phyloP scores from a whole-genome alignment of 2,888 invertebrate species.

The Acleris holmiana region DNA sequence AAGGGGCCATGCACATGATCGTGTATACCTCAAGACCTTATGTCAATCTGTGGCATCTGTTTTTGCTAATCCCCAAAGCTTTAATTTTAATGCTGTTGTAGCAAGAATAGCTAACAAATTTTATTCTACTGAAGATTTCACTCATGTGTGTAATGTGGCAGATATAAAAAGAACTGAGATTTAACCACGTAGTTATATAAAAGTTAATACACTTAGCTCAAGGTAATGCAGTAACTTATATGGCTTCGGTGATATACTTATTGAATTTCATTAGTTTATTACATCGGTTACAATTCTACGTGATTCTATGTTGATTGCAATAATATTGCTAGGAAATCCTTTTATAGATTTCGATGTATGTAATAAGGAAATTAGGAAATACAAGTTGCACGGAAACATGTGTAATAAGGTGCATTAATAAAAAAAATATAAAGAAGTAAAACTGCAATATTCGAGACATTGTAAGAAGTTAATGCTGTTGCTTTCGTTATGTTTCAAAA shows the following conservation, averaged over 20 bases:
- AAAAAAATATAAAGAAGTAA: background rate
- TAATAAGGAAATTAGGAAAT: constrained; percentile 18
- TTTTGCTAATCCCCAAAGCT: constrained; percentile 4
- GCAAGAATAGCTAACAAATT: constrained; percentile 1
- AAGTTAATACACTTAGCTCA: constrained; percentile 33
- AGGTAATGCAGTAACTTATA: constrained; percentile 35
- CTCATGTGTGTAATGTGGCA: background rate
- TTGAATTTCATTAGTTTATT: constrained; percentile 36
- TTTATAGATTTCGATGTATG: background rate
- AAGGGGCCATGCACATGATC: constrained; percentile 18
- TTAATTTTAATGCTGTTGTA: background rate
- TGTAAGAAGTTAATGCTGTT: no score
- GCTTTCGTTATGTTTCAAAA: no score
- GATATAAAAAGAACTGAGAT: constrained; percentile 25
- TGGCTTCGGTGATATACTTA: constrained; percentile 26
- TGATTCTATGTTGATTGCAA: constrained; percentile 13
- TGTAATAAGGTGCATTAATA: background rate
- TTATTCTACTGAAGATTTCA: background rate
- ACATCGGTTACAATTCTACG: constrained; percentile 19
- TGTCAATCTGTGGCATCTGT: constrained; percentile 23
- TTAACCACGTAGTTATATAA: constrained; percentile 14
- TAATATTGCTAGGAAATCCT: constrained; percentile 5
- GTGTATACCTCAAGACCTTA: constrained; percentile 24
- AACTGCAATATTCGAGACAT: background rate
- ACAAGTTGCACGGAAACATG: background rate